phyloP scores from a whole-genome alignment of 2,113 vertebrate species.

The Hippocampus abdominalis region DNA sequence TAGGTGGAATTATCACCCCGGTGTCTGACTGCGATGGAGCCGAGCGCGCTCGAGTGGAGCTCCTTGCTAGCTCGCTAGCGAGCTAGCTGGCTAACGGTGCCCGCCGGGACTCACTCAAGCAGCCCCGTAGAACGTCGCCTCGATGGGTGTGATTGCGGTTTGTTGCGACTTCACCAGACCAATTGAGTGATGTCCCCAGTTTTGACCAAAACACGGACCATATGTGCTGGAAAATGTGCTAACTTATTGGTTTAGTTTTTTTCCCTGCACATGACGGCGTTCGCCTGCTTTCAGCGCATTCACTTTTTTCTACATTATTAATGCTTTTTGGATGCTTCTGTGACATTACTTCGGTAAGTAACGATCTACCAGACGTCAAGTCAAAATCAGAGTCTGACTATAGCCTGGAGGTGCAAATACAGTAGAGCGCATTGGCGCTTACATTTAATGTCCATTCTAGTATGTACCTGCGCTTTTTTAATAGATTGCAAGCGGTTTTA shows the following conservation, averaged over 20 bases:
- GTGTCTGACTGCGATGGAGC: conserved; percentile 65
- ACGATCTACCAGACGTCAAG: conserved; percentile 14
- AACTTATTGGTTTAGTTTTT: conserved; percentile 45
- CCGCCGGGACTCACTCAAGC: conserved; percentile 26
- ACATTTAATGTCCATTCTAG: conserved; percentile 1
- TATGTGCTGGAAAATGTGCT: conserved; percentile 35
- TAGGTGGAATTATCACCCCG: conserved; percentile 56
- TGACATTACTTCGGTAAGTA: conserved; percentile 61
- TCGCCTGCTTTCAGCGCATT: conserved; percentile 30
- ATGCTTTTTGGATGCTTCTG: conserved; percentile 54
- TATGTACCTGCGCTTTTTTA: neutral
- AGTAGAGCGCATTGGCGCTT: conserved; percentile 19
- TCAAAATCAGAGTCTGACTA: conserved; percentile 30
- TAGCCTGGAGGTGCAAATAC: conserved; percentile 19
- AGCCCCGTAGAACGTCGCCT: conserved; percentile 31
- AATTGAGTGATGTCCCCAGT: conserved; percentile 11
- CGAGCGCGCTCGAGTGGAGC: conserved; percentile 47
- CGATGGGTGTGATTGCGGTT: conserved; percentile 40
- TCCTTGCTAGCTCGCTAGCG: conserved; percentile 48
- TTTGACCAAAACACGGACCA: conserved; percentile 29
- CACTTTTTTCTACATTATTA: conserved; percentile 19
- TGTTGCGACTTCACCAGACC: conserved; percentile 5
- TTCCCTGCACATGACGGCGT: conserved; percentile 54
- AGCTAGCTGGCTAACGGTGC: conserved; percentile 46
- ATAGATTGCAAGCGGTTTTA: neutral